Conservation (phyloP, 2,113 vertebrate species). For the Columba livia region DNA sequence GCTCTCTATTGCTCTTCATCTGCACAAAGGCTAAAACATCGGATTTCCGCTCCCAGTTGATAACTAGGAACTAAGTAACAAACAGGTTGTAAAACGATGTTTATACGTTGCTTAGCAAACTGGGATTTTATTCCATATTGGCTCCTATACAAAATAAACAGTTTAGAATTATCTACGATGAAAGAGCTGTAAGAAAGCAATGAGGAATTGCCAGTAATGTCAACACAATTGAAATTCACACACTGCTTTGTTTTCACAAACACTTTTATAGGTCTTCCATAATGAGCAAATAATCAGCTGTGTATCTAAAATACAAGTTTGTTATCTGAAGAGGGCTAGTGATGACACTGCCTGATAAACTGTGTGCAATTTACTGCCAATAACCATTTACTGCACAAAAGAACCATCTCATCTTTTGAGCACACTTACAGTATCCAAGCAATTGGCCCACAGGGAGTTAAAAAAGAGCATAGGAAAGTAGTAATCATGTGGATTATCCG, state of each 20-base stretch:
- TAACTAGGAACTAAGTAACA: background rate
- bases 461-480: background rate
- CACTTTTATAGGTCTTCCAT: background rate
- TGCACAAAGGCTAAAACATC: background rate
- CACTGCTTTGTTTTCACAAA: conserved; percentile 19
- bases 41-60: background rate
- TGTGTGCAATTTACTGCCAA: background rate
- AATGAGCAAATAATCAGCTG: conserved; percentile 35
- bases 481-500: background rate
- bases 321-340: background rate
- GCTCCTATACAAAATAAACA: conserved; percentile 18
- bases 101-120: conserved; percentile 22
- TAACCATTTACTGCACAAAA: background rate
- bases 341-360: conserved; percentile 22
- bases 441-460: background rate
- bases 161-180: background rate
- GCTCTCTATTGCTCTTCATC: background rate
- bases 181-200: conserved; percentile 16
- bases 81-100: conserved; percentile 11
- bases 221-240: conserved; percentile 31
- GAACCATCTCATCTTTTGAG: background rate
- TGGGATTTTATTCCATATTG: conserved; percentile 11
- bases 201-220: background rate
- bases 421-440: background rate
- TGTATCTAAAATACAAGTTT: conserved; percentile 10